phyloP scores from a whole-genome alignment of 2,888 invertebrate genomes.

The Piscicola geometra region DNA sequence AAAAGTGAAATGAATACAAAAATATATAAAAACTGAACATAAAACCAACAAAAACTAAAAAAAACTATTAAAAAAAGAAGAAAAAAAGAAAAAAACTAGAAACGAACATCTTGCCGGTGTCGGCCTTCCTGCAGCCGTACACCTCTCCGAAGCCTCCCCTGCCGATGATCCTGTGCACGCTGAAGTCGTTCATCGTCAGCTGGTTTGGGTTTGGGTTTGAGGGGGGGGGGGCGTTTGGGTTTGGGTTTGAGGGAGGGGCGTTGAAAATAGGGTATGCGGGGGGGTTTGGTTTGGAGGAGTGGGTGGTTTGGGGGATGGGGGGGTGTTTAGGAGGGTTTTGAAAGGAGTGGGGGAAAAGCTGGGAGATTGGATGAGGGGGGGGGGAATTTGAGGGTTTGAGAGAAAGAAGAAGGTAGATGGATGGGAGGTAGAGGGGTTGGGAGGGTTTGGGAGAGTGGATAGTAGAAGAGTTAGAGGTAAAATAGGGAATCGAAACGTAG shows the following conservation, averaged over 20 bases:
- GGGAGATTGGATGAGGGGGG: not conserved
- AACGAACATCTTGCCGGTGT: slow-evolving; percentile 90
- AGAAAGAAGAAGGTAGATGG: not conserved
- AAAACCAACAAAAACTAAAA: no score
- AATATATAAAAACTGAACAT: not conserved
- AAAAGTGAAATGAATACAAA: not conserved
- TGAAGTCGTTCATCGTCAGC: slow-evolving; percentile 99
- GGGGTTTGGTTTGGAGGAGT: not conserved
- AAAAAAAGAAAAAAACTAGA: not conserved
- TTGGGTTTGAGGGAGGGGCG: not conserved
- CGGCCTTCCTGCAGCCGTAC: slow-evolving; percentile 97
- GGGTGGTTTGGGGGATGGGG: not conserved
- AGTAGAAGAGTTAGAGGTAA: not conserved
- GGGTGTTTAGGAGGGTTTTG: not conserved
- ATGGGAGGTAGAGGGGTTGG: not conserved
- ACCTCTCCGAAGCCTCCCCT: slow-evolving; percentile 99
- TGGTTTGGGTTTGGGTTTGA: slow-evolving; percentile 54
- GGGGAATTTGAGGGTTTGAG: not conserved
- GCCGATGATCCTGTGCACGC: slow-evolving; percentile 98
- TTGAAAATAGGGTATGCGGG: not conserved
- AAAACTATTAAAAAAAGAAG: no score
- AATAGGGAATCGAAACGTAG: not conserved
- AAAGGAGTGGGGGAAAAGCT: not conserved
- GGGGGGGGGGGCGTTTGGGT: not conserved
- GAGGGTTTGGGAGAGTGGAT: not conserved